Evolutionary conservation across 2,888 invertebrate species (phyloP), one percentile per base, ranked within the genome.

Genomic region (Agrotis puta): DNA sequence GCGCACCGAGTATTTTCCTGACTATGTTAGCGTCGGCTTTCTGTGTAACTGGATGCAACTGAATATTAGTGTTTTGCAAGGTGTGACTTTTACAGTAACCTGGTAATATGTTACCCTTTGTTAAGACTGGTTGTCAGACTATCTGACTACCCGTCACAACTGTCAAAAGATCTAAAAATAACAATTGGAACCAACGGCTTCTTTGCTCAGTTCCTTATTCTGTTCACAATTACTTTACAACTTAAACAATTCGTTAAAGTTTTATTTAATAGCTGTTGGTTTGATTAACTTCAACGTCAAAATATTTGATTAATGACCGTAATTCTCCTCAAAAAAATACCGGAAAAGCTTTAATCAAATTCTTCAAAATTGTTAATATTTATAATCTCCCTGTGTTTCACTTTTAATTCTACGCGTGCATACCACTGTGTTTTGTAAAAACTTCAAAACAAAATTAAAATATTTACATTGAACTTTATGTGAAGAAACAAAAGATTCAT

Each of bases 351-450:
- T 70, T 77, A 81, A 70, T 79, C 73, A 69, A 80, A 54, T 81
- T 84, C 79, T 83, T 59, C 45, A 50, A 64, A 16, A 9, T 57
- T 47, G 24, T 56, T 22, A 58, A 20, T 70, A 53, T 57, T 80
- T 70, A 72, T 77, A 79, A 91, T 92, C 93, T 92, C 93, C 92
- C 92, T 89, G 89, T 87, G 91, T 85, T 88, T 86, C 81, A 90
- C 86, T 91, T 87, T 91, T 89, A 90, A 89, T 88, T 90, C 95
- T 95, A 95, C 93, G 88, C 95, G 95, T 95, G 95, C 95, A 95
- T 89, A 88, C 85, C 87, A 90, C 91, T 92, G 91, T 92, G 92
- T 86, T 92, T 94, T 91, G 88, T 90, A 92, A 93, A 89, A 87
- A 66, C 33, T 64, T 6, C 33, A 51, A 51, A 48, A 51, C 39